These are phyloP conservation scores for Heliconius ethilla DNA, from an alignment of 2,888 invertebrate genomes.

Conservation along the genomic window DNA sequence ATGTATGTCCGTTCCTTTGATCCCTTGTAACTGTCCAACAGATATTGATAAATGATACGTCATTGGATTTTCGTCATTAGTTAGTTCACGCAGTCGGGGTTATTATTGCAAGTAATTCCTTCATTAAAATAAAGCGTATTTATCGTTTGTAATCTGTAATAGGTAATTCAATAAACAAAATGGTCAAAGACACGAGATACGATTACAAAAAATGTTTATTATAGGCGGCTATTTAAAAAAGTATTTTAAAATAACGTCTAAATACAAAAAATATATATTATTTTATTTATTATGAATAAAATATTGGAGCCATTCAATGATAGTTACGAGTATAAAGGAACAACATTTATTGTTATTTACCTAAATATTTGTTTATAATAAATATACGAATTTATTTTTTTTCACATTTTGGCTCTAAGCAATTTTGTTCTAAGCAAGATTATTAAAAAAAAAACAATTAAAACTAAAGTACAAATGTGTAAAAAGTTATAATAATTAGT, in stretches of 20 bases:
- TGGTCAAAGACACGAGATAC: neutral
- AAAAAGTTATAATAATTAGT: neutral
- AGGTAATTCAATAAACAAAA: neutral
- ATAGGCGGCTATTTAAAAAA: neutral
- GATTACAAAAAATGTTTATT: neutral
- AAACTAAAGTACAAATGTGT: neutral
- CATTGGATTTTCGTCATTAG: too few relatives aligned
- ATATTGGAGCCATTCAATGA: neutral
- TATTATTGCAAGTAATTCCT: too few relatives aligned
- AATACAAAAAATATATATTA: neutral
- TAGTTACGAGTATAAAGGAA: neutral
- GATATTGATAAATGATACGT: too few relatives aligned
- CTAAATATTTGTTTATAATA: neutral
- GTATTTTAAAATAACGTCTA: neutral
- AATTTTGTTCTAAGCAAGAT: neutral
- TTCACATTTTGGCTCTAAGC: neutral
- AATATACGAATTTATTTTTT: neutral
- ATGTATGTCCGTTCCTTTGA: too few relatives aligned
- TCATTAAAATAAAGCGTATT: too few relatives aligned
- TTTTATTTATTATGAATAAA: neutral
- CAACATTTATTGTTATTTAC: slow-evolving; percentile 2
- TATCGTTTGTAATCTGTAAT: too few relatives aligned
- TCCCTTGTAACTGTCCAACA: too few relatives aligned
- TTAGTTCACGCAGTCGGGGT: neutral
- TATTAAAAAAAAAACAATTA: neutral